Conservation (phyloP, 92 coral and sea anemone species). For the Siderastrea siderea region DNA sequence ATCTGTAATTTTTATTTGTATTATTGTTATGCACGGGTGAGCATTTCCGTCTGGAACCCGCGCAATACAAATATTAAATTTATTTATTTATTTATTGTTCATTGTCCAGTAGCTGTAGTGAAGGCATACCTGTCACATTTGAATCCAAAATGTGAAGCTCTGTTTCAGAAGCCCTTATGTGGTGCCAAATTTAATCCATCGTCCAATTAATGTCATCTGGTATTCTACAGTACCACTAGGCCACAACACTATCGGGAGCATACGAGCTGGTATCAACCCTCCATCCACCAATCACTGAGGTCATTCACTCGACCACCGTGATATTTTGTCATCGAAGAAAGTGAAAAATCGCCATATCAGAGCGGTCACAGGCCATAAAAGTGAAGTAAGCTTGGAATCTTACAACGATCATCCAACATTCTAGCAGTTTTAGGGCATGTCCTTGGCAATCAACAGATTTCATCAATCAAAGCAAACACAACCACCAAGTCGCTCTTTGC, state of each 20-base stretch:
- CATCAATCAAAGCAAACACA: no score
- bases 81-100: no score
- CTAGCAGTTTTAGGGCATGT: no score
- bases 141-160: constrained; percentile 1
- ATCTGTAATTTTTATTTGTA: no score
- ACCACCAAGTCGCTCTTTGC: background rate
- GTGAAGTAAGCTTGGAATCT: constrained; percentile 44
- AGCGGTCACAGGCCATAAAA: constrained; percentile 51
- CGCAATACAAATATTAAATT: no score
- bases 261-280: constrained; percentile 30
- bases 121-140: constrained; percentile 47
- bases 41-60: no score
- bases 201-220: no score
- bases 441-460: no score
- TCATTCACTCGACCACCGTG: constrained; percentile 43
- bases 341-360: constrained; percentile 38
- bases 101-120: constrained; percentile 45
- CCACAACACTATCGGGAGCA: background rate
- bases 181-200: no score
- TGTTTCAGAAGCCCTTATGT: no score
- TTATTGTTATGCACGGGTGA: no score
- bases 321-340: background rate
- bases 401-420: constrained; percentile 32
- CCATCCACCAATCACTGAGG: constrained; percentile 45
- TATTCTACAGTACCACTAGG: no score